Base-by-base conservation (phyloP, 2,113 vertebrate species). In the Peromyscus maniculatus region DNA sequence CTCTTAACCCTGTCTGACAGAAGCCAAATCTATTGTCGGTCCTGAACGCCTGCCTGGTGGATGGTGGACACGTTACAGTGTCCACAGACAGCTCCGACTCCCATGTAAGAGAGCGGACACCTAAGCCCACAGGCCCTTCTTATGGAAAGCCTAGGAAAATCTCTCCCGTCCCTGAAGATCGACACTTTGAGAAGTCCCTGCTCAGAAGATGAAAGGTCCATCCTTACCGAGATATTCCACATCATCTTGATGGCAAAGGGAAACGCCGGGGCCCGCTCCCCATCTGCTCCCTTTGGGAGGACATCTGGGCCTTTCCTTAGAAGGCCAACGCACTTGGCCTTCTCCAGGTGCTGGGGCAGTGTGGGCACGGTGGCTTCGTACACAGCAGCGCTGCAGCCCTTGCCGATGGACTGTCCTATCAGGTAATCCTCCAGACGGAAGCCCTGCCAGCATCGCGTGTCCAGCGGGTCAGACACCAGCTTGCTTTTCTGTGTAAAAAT, bases 401-500 rank as follows among this genome's bases (percentile, higher is more conserved):
- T 99, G 91, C 99, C 99, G 0, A 99, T 98, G 98, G 99, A 98
- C 0, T 99, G 99, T 16, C 99, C 99, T 0, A 99, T 99, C 52
- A 99, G 96, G 46, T 99, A 99, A 3, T 99, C 99, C 46, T 99
- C 99, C 98, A 99, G 98, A 91, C 95, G 99, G 98, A 99, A 99
- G 92, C 99, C 99, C 69, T 95, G 98, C 93, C 98, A 99, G 91
- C 96, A 91, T 1, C 98, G 97, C 0, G 98, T 93, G 94, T 99
- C 99, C 94, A 99, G 67, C 0, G 99, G 98, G 57, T 98, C 98
- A 77, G 99, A 99, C 64, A 98, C 98, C 0, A 97, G 98, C 97
- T 99, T 99, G 91, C 89, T 99, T 98, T 99, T 99, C 80, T 97
- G 98, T 0, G 98, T 96, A 89, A 99, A 99, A 64, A 99, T 95